These are phyloP conservation scores for Amiota mariae DNA, from an alignment of 2,888 invertebrate species.

Conservation along the genomic window DNA sequence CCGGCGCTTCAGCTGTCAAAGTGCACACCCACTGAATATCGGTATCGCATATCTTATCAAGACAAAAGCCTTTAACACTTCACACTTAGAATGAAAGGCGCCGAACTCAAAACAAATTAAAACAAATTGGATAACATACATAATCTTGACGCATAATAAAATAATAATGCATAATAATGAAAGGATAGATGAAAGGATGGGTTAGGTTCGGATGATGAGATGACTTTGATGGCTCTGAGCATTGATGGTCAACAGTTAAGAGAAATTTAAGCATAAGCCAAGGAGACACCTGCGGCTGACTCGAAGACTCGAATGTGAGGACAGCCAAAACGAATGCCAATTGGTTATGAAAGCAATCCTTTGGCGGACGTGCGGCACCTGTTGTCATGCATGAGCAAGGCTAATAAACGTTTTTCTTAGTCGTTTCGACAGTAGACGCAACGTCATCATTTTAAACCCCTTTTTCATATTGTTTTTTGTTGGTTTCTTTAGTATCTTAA, in stretches of 20 bases:
- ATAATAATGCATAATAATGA: conserved; percentile 23
- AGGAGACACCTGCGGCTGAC: conserved; percentile 34
- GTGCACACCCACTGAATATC: conserved; percentile 28
- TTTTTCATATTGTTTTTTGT: not conserved
- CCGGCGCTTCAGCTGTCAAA: not conserved
- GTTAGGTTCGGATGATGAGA: too few relatives aligned
- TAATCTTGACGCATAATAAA: conserved; percentile 53
- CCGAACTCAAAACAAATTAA: conserved; percentile 50
- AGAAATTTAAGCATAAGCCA: not conserved
- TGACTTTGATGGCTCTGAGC: not conserved
- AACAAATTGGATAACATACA: conserved; percentile 64
- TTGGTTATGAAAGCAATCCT: conserved; percentile 51
- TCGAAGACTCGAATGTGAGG: conserved; percentile 3
- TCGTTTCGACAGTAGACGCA: not conserved
- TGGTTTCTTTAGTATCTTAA: not conserved
- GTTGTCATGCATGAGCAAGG: conserved; percentile 52
- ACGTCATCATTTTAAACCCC: not conserved
- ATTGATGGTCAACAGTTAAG: conserved; percentile 7
- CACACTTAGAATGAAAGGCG: conserved; percentile 49
- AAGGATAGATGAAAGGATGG: too few relatives aligned
- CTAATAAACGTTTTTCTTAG: conserved; percentile 11
- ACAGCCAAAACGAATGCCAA: conserved; percentile 21
- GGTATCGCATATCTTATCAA: conserved; percentile 36
- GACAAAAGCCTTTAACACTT: conserved; percentile 55
- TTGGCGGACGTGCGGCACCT: conserved; percentile 60